These are phyloP conservation scores for Chelmon rostratus DNA, from an alignment of 2,797 vertebrate genomes.

Conservation along the genomic window DNA sequence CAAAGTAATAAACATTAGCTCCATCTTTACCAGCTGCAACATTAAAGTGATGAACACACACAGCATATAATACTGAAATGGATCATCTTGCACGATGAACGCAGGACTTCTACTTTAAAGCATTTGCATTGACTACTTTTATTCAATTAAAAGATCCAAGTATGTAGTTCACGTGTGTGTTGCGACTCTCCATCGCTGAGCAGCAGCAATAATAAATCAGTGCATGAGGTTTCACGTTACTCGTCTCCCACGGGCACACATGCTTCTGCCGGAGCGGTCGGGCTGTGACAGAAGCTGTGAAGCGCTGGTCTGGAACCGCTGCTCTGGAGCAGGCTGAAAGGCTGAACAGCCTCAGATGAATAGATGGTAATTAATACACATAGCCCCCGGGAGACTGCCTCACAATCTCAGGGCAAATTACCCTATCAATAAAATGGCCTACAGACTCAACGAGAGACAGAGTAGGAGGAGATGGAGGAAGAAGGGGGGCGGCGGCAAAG, in stretches of 20 bases:
- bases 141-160: neutral
- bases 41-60: neutral
- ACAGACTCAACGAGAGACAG: constrained; percentile 62
- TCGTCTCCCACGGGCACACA: constrained; percentile 38
- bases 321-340: constrained; percentile 63
- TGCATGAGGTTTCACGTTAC: constrained; percentile 50
- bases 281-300: constrained; percentile 68
- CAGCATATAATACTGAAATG: neutral
- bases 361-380: constrained; percentile 85
- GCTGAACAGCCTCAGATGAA: constrained; percentile 75
- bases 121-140: no score
- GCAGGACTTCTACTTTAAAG: neutral
- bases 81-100: neutral
- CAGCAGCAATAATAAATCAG: constrained; percentile 50
- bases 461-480: neutral
- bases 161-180: neutral
- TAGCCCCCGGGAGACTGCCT: constrained; percentile 66
- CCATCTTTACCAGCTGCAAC: neutral
- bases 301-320: constrained; percentile 66
- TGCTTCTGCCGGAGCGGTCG: constrained; percentile 34
- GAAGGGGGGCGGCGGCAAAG: no score
- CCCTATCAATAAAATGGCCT: constrained; percentile 76
- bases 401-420: constrained; percentile 82
- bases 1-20: neutral
- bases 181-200: constrained; percentile 15